Evolutionary conservation across 2,113 vertebrate genomes (phyloP).

Genomic region (Dendrocopos noguchii): DNA sequence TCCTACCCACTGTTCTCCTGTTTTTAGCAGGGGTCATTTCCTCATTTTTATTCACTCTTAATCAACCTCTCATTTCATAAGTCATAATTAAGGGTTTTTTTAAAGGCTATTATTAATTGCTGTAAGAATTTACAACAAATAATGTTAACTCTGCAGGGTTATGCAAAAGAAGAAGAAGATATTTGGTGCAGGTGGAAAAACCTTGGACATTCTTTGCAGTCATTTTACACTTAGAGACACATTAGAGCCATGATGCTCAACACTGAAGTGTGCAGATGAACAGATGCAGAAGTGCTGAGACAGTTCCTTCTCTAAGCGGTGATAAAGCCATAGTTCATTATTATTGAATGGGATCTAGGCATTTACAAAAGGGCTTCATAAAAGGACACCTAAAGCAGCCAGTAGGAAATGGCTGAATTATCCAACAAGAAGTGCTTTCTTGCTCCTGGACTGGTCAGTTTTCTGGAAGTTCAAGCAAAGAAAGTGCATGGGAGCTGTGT

Average conservation of each 20-base stretch:
- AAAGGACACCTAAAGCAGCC: background rate
- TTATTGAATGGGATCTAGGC: background rate
- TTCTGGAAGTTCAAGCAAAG: background rate
- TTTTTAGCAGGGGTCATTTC: constrained; percentile 32
- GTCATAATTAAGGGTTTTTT: background rate
- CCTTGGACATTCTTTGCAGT: background rate
- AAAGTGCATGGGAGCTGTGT: background rate
- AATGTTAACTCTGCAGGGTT: background rate
- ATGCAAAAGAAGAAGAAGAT: background rate
- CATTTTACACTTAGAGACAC: background rate
- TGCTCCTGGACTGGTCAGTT: background rate
- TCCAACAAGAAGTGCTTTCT: background rate
- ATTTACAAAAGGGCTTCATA: background rate
- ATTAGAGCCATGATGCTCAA: background rate
- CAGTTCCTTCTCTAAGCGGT: background rate
- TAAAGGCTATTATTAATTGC: background rate
- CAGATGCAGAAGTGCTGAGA: background rate
- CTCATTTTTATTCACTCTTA: constrained; percentile 22
- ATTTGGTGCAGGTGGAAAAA: background rate
- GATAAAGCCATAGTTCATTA: background rate
- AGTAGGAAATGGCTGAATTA: background rate
- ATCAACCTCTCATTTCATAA: background rate
- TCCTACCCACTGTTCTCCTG: background rate
- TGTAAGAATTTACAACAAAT: background rate
- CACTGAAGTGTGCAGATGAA: background rate